Evolutionary conservation across 1,140 invertebrate species (phyloP).

Genomic region (Ruditapes philippinarum): DNA sequence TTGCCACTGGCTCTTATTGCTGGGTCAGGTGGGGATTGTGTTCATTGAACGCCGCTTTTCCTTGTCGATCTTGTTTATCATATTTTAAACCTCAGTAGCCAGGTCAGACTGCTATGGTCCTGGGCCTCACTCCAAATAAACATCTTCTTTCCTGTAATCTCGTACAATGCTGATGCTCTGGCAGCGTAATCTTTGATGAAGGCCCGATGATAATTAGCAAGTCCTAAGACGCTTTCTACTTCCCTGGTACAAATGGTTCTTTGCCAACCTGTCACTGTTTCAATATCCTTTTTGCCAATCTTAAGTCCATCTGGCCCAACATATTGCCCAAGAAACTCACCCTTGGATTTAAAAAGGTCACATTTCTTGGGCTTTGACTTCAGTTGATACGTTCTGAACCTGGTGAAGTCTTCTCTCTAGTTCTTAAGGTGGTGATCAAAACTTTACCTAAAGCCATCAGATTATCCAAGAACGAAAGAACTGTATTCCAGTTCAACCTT

Average conservation of each 20-base stretch:
- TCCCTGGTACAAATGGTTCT: neutral
- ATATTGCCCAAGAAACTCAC: slow-evolving; percentile 33
- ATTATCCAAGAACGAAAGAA: slow-evolving; percentile 23
- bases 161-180: neutral
- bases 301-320: slow-evolving; percentile 32
- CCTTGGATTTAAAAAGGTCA: slow-evolving; percentile 9
- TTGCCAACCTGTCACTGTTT: neutral
- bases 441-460: neutral
- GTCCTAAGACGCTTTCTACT: slow-evolving; percentile 2
- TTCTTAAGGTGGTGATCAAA: slow-evolving; percentile 27
- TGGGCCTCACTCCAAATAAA: neutral
- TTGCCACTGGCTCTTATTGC: no score
- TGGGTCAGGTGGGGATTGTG: no score
- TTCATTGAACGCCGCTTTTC: no score
- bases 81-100: slow-evolving; percentile 58
- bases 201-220: slow-evolving; percentile 19
- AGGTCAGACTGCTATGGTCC: slow-evolving; percentile 51
- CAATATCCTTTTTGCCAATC: neutral
- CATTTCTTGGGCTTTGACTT: slow-evolving; percentile 46
- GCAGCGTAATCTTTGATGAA: neutral
- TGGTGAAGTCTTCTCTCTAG: slow-evolving; percentile 9
- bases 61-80: no score
- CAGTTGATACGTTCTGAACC: slow-evolving; percentile 20
- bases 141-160: neutral
- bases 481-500: neutral